Percentiles rank a stretch among this genome's conserved stretches.
These are phyloP conservation scores for Siniperca scherzeri DNA, from an alignment of 2,797 vertebrate species.

Conservation along the genomic window DNA sequence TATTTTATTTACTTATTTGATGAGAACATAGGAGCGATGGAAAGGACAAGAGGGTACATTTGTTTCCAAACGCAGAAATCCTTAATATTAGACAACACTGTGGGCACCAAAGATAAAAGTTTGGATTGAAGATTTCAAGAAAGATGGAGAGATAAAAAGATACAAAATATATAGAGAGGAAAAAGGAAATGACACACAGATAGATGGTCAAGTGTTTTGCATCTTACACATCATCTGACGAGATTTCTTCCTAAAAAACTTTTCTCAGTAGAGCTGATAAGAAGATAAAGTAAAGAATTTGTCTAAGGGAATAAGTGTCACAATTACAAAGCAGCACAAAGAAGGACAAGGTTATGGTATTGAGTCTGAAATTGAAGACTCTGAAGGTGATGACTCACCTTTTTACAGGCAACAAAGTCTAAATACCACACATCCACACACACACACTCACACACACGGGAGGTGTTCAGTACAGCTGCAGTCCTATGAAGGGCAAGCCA, in stretches of 20 bases:
- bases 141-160: background rate
- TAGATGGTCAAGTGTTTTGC: background rate
- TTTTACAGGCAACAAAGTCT: conserved; percentile 23
- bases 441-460: conserved; percentile 8
- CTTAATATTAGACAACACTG: background rate
- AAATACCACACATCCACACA: background rate
- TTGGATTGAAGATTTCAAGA: background rate
- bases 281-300: background rate
- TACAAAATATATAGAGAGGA: background rate
- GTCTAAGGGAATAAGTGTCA: background rate
- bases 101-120: background rate
- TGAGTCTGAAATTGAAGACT: conserved; percentile 10
- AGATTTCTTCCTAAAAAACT: background rate
- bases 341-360: conserved; percentile 13
- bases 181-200: conserved; percentile 10
- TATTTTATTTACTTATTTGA: background rate
- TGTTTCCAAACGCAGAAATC: background rate
- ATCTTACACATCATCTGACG: background rate
- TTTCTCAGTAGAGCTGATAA: background rate
- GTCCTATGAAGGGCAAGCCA: conserved; percentile 17
- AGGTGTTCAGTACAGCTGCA: conserved; percentile 18
- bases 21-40: background rate
- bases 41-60: background rate
- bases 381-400: conserved; percentile 46
- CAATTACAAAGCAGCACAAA: background rate